Base-by-base conservation (phyloP, 2,113 vertebrate genomes). In the Gavialis gangeticus region DNA sequence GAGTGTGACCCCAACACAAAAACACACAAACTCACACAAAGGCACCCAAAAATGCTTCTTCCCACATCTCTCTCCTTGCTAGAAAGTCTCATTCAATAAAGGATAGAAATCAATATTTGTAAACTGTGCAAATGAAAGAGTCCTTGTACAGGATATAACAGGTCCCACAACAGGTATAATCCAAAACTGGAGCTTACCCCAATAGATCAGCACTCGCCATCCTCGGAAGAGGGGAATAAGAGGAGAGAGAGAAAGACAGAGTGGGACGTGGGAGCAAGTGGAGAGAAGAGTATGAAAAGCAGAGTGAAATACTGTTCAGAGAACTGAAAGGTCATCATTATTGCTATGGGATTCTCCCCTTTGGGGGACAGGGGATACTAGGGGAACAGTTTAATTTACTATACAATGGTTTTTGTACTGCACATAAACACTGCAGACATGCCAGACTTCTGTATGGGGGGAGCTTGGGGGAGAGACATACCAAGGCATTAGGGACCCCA, bases 261-360 rank as follows among this genome's bases (percentile, higher is more conserved):
- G 71, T 92, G 92, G 94, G 96, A 79, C 85, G 76, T 87, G 92
- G 96, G 97, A 91, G 96, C 91, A 96, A 93, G 95, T 96, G 94
- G 97, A 97, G 91, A 97, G 85, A 97, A 97, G 97, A 97, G 96
- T 81, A 97, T 87, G 96, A 97, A 97, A 97, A 97, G 95, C 92
- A 97, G 85, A 97, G 95, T 97, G 97, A 97, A 97, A 97, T 93
- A 97, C 87, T 96, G 95, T 97, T 97, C 4, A 1, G 89, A 97
- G 93, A 96, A 96, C 91, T 82, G 80, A 93, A 95, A 0, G 84
- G 80, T 97, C 94, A 96, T 57, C 89, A 92, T 92, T 71, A 95
- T 79, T 85, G 96, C 92, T 96, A 94, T 60, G 1, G 5, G 91
- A 84, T 87, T 93, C 97, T 95, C 91, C 6, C 17, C 79, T 91